These are phyloP conservation scores for Machaerirhynchus nigripectus DNA, from an alignment of 2,113 vertebrate genomes.

Conservation along the genomic window DNA sequence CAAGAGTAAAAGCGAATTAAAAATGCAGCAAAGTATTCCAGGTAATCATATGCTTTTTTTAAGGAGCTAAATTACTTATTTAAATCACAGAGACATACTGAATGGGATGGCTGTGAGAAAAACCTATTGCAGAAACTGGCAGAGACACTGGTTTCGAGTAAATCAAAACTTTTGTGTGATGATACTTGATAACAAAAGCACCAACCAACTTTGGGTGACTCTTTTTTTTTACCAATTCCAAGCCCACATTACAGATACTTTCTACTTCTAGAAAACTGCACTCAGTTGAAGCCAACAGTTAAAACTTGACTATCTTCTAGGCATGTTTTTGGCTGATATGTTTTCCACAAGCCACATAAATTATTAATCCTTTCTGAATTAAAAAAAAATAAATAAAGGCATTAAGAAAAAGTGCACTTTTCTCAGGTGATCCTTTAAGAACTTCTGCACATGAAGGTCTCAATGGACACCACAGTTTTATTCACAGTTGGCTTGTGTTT, in stretches of 20 bases:
- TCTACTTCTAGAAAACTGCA: neutral
- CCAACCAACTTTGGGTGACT: neutral
- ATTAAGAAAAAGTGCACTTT: neutral
- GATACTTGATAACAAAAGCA: neutral
- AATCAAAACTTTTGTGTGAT: neutral
- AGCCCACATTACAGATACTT: neutral
- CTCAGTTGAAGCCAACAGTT: neutral
- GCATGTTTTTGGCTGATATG: neutral
- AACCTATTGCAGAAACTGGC: neutral
- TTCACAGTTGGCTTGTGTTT: neutral
- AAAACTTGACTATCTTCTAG: neutral
- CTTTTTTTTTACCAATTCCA: neutral
- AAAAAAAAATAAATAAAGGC: neutral
- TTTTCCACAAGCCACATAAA: neutral
- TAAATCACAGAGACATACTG: neutral
- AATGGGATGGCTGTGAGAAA: neutral
- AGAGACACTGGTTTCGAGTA: neutral
- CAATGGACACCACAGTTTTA: neutral
- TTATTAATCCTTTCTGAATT: neutral
- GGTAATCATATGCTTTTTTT: neutral
- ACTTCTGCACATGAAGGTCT: neutral
- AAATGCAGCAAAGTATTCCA: conserved; percentile 17
- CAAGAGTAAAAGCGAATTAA: conserved; percentile 7
- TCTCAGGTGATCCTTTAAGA: neutral
- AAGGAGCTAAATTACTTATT: neutral